These are phyloP conservation scores for Protosalanx chinensis DNA, from an alignment of 2,797 vertebrate genomes.

Conservation along the genomic window DNA sequence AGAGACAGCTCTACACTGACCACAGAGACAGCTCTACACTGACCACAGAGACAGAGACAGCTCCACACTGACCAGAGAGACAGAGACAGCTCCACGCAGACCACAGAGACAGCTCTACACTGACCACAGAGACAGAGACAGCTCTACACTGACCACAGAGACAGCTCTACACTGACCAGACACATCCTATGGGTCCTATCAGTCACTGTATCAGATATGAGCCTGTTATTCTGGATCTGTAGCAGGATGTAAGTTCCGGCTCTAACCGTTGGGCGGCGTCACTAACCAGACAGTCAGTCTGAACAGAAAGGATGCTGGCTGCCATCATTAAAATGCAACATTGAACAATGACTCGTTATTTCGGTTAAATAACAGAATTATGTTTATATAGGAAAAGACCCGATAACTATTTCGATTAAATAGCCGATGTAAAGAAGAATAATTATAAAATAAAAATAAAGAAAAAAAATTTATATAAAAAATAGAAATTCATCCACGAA, in stretches of 20 bases:
- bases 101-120: no score
- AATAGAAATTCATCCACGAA: no score
- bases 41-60: no score
- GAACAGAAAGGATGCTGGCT: constrained; percentile 40
- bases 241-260: constrained; percentile 19
- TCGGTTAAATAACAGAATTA: background rate
- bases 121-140: no score
- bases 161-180: no score
- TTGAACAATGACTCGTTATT: background rate
- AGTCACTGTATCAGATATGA: background rate
- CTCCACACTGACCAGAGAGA: no score
- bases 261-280: constrained; percentile 53
- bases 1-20: no score
- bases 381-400: background rate
- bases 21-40: no score
- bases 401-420: background rate
- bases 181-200: background rate
- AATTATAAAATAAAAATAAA: background rate
- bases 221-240: background rate
- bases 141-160: no score
- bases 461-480: no score
- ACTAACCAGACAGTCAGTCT: background rate
- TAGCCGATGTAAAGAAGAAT: background rate
- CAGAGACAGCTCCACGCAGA: no score
- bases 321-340: constrained; percentile 46